These are phyloP conservation scores for Chorisops tibialis DNA, from an alignment of 2,888 invertebrate species.

Conservation along the genomic window DNA sequence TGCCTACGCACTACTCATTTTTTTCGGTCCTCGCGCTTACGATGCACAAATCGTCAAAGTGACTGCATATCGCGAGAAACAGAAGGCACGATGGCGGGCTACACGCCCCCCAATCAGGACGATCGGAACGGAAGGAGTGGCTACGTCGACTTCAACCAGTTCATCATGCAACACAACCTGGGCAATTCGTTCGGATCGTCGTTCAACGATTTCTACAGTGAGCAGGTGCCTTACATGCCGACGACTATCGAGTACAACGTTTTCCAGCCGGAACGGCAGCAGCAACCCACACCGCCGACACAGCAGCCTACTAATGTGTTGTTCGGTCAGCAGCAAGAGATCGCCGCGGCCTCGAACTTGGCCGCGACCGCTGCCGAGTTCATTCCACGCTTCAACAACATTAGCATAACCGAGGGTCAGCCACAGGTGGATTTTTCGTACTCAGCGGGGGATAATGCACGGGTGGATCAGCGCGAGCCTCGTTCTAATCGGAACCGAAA, in stretches of 20 bases:
- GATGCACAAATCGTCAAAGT: background rate
- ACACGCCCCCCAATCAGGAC: constrained; percentile 11
- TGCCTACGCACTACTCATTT: background rate
- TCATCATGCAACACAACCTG: constrained; percentile 48
- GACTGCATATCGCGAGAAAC: background rate
- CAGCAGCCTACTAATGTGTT: constrained; percentile 34
- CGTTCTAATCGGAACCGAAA: constrained; percentile 33
- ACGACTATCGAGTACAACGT: constrained; percentile 1
- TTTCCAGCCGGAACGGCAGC: constrained; percentile 27
- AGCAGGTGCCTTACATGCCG: constrained; percentile 30
- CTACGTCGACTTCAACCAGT: constrained; percentile 51
- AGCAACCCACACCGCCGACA: constrained; percentile 32
- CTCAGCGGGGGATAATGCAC: background rate
- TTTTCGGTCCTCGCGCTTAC: background rate
- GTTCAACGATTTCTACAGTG: constrained; percentile 5
- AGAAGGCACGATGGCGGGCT: constrained; percentile 12
- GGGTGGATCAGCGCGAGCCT: constrained; percentile 9
- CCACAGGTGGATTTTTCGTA: constrained; percentile 8
- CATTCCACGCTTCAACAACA: constrained; percentile 46
- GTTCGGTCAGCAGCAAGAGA: constrained; percentile 35
- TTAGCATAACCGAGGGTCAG: constrained; percentile 36
- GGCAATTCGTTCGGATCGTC: background rate
- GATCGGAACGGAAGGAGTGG: constrained; percentile 34
- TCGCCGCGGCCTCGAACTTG: constrained; percentile 43
- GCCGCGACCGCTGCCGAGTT: constrained; percentile 49